Evolutionary conservation across 2,113 vertebrate species (phyloP), one percentile per base, ranked within the genome.

Genomic region (Willisornis vidua): DNA sequence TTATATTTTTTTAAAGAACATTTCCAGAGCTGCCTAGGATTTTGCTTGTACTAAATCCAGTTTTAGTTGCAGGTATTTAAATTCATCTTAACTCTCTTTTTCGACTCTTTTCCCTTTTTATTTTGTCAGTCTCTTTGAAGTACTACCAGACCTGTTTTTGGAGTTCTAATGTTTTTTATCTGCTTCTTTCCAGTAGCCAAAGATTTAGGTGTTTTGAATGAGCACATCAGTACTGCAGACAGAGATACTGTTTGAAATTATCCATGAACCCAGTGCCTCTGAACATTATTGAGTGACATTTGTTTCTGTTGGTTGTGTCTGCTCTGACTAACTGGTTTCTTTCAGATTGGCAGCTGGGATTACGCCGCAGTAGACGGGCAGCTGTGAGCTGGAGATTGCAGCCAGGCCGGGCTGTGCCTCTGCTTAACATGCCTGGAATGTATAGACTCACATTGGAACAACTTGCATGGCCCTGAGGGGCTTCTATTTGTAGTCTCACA

Each of bases 301-400:
- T 98, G 98, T 99, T 99, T 99, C 98, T 98, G 97, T 98, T 98
- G 97, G 97, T 98, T 98, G 98, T 98, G 98, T 98, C 98, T 98
- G 98, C 98, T 98, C 97, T 97, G 95, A 98, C 97, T 97, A 98
- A 98, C 99, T 99, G 99, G 98, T 98, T 98, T 98, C 96, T 98
- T 98, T 99, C 99, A 99, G 98, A 98, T 98, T 98, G 98, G 98
- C 98, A 98, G 98, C 97, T 97, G 97, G 98, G 97, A 98, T 98
- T 98, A 98, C 94, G 89, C 97, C 95, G 97, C 93, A 82, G 93
- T 96, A 92, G 98, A 97, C 81, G 89, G 97, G 98, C 98, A 98
- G 98, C 97, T 97, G 89, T 89, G 97, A 96, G 85, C 94, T 94
- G 75, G 96, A 96, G 97, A 95, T 90, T 96, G 96, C 92, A 97